Evolutionary conservation across 1,140 invertebrate genomes (phyloP), one percentile per base, ranked within the genome.

Genomic region (Aphelenchoides besseyi): DNA sequence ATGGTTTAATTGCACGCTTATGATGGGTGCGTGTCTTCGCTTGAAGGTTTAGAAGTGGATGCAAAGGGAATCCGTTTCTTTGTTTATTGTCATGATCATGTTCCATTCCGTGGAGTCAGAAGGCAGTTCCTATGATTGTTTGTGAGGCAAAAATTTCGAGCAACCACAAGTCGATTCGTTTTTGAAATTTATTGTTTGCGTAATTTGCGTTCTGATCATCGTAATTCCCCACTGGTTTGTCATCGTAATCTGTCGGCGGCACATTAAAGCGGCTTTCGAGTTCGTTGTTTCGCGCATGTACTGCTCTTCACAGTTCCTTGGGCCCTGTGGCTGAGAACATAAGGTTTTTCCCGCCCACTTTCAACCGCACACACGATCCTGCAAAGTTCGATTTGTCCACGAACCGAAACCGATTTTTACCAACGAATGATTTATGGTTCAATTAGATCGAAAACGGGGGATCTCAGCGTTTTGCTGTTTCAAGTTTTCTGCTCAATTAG

Each of bases 211-310:
- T 48, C 41, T 23, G 41, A 16, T 48, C 41, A 48, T 48, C 41
- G 41, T 48, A 48, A 48, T 48, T 48, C 41, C 41, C 12, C 41
- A 48, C 41, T 48, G 12, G 41, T 48, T 48, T 48, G 12, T 48
- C 41, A 48, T 48, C 41, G 41, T 48, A 48, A 48, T 48, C 41
- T 48, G 41, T 48, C 41, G 41, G 41, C 41, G 41, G 41, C 41
- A 48, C 41, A 12, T 23, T 23, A 48, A 48, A 48, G 41, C 41
- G 12, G 41, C 41, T 48, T 48, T 48, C 41, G 41, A 48, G 41
- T 48, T 48, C 41, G 41, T 23, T 23, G 41, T 48, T 23, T 48
- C 41, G 41, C 41, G 41, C 41, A 48, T 48, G 41, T 48, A 12
- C 41, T 23, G 41, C 41, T 16, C 41, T 48, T 48, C 41, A 48